Evolutionary conservation across 2,888 invertebrate genomes (phyloP).

Genomic region (Phlogophora meticulosa): DNA sequence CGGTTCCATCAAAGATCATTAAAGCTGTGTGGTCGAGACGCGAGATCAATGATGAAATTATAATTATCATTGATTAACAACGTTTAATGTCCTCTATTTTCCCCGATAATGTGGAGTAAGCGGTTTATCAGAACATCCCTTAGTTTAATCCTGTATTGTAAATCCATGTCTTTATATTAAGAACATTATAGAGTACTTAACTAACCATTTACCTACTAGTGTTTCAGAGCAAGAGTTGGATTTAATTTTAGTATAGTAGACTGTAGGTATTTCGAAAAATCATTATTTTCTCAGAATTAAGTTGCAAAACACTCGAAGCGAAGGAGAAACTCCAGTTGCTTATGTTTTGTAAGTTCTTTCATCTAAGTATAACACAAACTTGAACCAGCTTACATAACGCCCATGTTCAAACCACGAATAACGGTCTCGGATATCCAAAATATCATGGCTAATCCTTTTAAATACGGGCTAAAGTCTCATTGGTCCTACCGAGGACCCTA

Average conservation of each 20-base stretch:
- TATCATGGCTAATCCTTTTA: constrained; percentile 61
- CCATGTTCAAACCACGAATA: constrained; percentile 23
- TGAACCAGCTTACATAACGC: neutral
- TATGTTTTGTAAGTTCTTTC: neutral
- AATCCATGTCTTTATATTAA: neutral
- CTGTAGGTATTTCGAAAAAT: neutral
- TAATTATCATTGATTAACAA: constrained; percentile 41
- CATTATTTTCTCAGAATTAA: neutral
- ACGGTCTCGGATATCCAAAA: constrained; percentile 41
- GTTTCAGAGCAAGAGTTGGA: neutral
- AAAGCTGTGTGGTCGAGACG: constrained; percentile 27
- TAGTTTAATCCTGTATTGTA: neutral
- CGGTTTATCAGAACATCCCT: neutral
- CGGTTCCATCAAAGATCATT: constrained; percentile 43
- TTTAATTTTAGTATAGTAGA: constrained; percentile 2
- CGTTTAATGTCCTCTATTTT: constrained; percentile 7
- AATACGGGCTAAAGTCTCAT: constrained; percentile 42
- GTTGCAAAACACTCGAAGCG: neutral
- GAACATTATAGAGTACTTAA: neutral
- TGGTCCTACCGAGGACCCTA: constrained; percentile 18
- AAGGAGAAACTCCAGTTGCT: neutral
- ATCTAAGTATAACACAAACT: neutral
- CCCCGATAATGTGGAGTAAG: constrained; percentile 2
- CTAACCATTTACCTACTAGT: neutral
- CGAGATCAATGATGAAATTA: constrained; percentile 40